Base-by-base conservation (phyloP, 2,113 vertebrate genomes). In the Anarrhichthys ocellatus region DNA sequence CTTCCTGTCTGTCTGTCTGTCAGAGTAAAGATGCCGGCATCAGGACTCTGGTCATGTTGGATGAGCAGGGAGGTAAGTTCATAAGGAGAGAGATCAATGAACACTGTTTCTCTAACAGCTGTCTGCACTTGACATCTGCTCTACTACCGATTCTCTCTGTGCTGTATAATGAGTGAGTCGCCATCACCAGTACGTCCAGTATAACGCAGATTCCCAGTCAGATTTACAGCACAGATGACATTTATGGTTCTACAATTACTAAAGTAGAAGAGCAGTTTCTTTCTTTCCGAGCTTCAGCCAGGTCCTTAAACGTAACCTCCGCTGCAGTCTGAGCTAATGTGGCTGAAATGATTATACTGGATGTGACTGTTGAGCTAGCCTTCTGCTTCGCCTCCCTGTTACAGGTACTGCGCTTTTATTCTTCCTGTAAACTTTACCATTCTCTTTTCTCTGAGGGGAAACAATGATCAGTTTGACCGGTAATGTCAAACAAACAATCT, bases 11-110 rank as follows among this genome's bases (percentile, higher is more conserved):
- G 5, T 82, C 78, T 82, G 32, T 84, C 83, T 78, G 61, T 79
- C 96, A 99, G 98, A 99, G 98, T 96, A 99, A 99, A 98, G 98
- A 99, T 99, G 98, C 98, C 92, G 98, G 98, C 93, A 99, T 99
- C 97, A 99, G 97, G 95, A 99, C 98, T 96, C 96, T 99, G 96
- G 98, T 99, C 95, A 99, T 99, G 98, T 95, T 99, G 97, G 98
- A 99, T 96, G 98, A 99, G 93, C 98, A 99, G 96, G 98, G 98
- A 98, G 98, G 98, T 99, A 97, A 99, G 98, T 96, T 67, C 50
- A 54, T 29, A 71, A 76, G 73, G 76, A 86, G 52, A 87, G 44
- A 84, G 66, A 73, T 65, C 42, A 40, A 58, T 36, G 5, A 76
- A 38, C 66, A 9, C 78, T 68, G 32, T 50, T 27, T 73, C 48